Percentiles rank a stretch among this genome's conserved stretches.
Evolutionary conservation across 2,113 vertebrate genomes (phyloP).

Genomic region (Rhineura floridana): DNA sequence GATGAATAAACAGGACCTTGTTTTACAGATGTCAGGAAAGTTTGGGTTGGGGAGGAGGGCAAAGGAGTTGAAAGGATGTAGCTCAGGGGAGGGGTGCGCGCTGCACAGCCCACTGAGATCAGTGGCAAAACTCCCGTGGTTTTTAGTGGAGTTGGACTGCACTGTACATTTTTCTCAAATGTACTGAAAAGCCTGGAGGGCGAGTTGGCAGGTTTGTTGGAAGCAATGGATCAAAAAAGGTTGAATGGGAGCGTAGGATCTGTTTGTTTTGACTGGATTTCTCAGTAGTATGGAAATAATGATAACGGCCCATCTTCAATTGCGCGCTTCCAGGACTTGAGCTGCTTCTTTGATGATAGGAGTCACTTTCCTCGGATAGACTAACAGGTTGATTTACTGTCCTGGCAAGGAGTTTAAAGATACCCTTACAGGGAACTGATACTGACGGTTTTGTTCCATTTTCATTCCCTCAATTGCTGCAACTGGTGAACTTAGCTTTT

Average conservation of each 20-base stretch:
- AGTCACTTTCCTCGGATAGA: neutral
- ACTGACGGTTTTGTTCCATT: neutral
- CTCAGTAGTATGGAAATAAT: neutral
- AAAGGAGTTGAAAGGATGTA: neutral
- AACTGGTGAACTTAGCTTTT: neutral
- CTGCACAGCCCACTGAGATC: neutral
- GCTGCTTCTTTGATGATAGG: neutral
- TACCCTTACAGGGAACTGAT: neutral
- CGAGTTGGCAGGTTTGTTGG: neutral
- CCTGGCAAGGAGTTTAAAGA: neutral
- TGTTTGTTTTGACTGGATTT: neutral
- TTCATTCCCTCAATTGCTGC: neutral
- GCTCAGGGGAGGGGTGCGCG: neutral
- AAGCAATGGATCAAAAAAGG: too few species aligned
- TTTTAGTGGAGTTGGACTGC: neutral
- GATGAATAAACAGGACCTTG: too few species aligned
- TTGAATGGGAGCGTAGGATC: neutral
- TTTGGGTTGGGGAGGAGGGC: neutral
- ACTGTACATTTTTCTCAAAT: neutral
- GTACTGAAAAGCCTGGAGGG: neutral
- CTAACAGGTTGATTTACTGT: neutral
- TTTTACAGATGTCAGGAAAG: neutral
- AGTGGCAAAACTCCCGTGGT: neutral
- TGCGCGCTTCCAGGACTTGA: accelerated
- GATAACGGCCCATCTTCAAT: neutral